phyloP scores from a whole-genome alignment of 1,140 invertebrate genomes.

The Whitmania pigra region DNA sequence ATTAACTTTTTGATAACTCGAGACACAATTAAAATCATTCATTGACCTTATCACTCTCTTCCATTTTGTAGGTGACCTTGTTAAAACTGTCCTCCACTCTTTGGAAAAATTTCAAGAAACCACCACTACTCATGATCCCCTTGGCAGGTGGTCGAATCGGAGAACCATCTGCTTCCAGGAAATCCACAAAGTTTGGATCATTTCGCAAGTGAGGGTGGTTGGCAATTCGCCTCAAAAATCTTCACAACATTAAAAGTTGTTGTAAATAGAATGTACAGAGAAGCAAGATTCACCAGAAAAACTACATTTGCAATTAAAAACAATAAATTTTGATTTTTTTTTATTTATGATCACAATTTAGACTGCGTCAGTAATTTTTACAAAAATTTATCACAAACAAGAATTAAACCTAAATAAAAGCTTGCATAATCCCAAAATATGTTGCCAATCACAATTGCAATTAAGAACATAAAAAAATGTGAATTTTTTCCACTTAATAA shows the following conservation, averaged over 20 bases:
- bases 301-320: not conserved
- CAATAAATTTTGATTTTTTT: too few species aligned
- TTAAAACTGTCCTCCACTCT: constrained; percentile 93
- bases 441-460: too few species aligned
- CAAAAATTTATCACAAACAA: too few species aligned
- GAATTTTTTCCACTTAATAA: not conserved
- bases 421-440: too few species aligned
- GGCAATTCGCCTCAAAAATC: constrained; percentile 80
- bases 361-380: too few species aligned
- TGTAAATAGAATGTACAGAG: not conserved
- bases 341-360: too few species aligned
- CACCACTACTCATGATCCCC: constrained; percentile 84
- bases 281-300: not conserved
- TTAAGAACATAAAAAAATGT: not conserved
- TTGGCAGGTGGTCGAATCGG: constrained; percentile 88
- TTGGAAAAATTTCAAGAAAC: constrained; percentile 84
- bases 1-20: too few species aligned
- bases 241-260: constrained; percentile 15
- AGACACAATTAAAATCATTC: too few species aligned
- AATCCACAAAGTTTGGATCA: constrained; percentile 93
- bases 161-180: constrained; percentile 81
- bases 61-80: constrained; percentile 98
- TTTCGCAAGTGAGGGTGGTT: constrained; percentile 73
- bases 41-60: constrained; percentile 85
- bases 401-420: too few species aligned